Evolutionary conservation across 64 coral and sea anemone species (phyloP).

Genomic region (Anthopleura sola): DNA sequence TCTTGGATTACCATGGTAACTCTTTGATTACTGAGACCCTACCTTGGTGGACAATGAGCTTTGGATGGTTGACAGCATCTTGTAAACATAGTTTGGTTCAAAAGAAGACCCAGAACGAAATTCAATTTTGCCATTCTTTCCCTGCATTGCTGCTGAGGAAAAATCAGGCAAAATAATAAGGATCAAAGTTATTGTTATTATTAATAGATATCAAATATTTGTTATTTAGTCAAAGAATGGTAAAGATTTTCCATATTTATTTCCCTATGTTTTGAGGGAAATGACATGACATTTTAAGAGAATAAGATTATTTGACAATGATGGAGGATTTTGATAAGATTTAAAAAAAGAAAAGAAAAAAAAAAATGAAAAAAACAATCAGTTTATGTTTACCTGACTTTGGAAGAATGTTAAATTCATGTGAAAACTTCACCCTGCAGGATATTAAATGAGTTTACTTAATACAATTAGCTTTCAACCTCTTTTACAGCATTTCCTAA

Average conservation of each 20-base stretch:
- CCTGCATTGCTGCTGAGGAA: conserved; percentile 5
- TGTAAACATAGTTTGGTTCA: conserved; percentile 89
- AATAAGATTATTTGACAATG: too few relatives aligned
- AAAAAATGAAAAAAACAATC: neutral
- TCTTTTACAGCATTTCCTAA: too few relatives aligned
- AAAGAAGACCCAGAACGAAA: conserved; percentile 68
- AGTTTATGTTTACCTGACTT: conserved; percentile 38
- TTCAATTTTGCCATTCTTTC: conserved; percentile 45
- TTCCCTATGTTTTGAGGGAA: too few relatives aligned
- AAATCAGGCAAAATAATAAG: neutral
- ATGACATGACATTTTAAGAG: too few relatives aligned
- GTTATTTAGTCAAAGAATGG: too few relatives aligned
- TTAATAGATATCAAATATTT: too few relatives aligned
- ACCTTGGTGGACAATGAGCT: conserved; percentile 78
- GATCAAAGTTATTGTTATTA: too few relatives aligned
- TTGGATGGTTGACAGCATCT: conserved; percentile 73
- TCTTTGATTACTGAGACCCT: neutral
- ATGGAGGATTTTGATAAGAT: too few relatives aligned
- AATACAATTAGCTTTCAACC: neutral
- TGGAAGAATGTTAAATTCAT: conserved; percentile 62
- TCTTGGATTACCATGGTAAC: neutral
- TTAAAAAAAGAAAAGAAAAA: too few relatives aligned
- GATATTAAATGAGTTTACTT: neutral
- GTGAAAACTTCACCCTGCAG: conserved; percentile 48
- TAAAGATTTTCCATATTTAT: too few relatives aligned